Percentiles rank a stretch among this genome's conserved stretches.
phyloP scores from a whole-genome alignment of 2,113 vertebrate species.

The Coracopsis vasa region DNA sequence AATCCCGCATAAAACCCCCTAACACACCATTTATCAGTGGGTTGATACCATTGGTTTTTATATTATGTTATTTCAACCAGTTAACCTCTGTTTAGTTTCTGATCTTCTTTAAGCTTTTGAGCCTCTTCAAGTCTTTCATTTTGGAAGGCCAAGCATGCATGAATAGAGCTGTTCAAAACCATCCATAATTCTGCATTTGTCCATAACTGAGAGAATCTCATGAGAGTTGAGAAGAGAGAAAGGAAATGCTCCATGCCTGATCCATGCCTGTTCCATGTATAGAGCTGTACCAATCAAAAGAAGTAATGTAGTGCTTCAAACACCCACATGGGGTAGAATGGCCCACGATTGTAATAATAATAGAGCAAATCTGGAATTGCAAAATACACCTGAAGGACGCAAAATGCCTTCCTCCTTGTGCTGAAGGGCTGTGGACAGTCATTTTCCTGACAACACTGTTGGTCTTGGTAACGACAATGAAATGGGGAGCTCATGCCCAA shows the following conservation, averaged over 20 bases:
- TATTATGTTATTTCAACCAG: not conserved
- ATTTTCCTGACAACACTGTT: not conserved
- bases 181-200: not conserved
- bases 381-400: not conserved
- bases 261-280: fast-evolving
- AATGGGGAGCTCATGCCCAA: not conserved
- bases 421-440: not conserved
- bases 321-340: not conserved
- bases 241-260: fast-evolving
- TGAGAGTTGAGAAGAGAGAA: not conserved
- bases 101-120: not conserved
- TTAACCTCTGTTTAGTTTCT: not conserved
- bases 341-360: not conserved
- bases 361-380: not conserved
- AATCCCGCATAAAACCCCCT: fast-evolving
- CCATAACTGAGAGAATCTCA: not conserved
- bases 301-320: not conserved
- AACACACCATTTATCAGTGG: fast-evolving
- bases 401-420: not conserved
- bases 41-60: not conserved
- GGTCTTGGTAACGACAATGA: not conserved
- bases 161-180: not conserved
- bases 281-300: not conserved
- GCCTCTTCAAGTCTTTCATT: not conserved
- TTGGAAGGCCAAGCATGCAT: not conserved